Percentiles rank a stretch among this genome's conserved stretches.
Evolutionary conservation across 37 sponge, comb jelly and placozoan species (phyloP).

Genomic region (Eunapius fragilis): DNA sequence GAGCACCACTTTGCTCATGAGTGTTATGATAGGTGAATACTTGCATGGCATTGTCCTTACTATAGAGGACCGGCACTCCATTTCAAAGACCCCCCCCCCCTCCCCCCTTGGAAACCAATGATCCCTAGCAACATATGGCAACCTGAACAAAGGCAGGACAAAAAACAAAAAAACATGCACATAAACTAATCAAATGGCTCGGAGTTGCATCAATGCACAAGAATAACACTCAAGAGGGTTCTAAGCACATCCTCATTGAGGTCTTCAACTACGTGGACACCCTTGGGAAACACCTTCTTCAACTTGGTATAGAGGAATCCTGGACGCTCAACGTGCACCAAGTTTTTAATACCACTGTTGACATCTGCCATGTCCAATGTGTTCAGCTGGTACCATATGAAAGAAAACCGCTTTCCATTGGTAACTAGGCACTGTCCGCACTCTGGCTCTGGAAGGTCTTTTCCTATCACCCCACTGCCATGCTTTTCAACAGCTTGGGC

Average conservation of each 20-base stretch:
- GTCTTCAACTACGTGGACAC: conserved; percentile 15
- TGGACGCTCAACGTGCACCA: conserved; percentile 50
- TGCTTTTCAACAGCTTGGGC: conserved; percentile 42
- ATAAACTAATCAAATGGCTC: background rate
- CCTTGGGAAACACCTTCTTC: background rate
- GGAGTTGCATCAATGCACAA: background rate
- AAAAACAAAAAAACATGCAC: too few relatives aligned
- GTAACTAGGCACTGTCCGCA: conserved; percentile 74
- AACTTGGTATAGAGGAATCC: conserved; percentile 33
- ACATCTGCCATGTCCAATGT: conserved; percentile 42
- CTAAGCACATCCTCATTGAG: conserved; percentile 39
- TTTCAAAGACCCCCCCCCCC: too few relatives aligned
- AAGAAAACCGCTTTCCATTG: conserved; percentile 74
- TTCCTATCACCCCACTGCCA: conserved; percentile 28
- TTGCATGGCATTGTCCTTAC: too few relatives aligned
- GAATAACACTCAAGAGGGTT: conserved; percentile 32
- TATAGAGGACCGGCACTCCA: too few relatives aligned
- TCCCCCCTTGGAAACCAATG: too few relatives aligned
- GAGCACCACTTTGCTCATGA: too few relatives aligned
- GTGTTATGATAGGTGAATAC: too few relatives aligned
- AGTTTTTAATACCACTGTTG: conserved; percentile 55
- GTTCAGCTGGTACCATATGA: conserved; percentile 78
- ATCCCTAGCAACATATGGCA: too few relatives aligned
- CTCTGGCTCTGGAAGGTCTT: conserved; percentile 55
- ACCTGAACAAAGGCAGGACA: too few relatives aligned